These are phyloP conservation scores for Drosophila ogumai DNA, from an alignment of 1,140 invertebrate genomes.

Conservation along the genomic window DNA sequence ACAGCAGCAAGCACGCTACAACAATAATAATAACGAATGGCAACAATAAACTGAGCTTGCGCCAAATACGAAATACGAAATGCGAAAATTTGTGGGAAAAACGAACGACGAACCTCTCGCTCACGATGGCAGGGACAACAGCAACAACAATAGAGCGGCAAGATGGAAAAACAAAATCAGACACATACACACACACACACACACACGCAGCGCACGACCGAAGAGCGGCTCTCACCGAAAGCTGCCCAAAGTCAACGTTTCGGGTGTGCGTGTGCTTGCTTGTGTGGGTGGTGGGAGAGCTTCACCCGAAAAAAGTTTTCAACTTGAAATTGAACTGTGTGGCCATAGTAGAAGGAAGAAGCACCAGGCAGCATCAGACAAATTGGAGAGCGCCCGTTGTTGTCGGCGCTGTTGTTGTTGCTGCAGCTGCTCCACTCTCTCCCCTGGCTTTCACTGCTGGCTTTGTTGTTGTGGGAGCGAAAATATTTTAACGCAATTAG, in stretches of 20 bases:
- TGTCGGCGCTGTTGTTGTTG: constrained; percentile 20
- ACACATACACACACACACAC: constrained; percentile 21
- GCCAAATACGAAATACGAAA: constrained; percentile 68
- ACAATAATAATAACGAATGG: constrained; percentile 56
- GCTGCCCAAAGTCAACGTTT: constrained; percentile 56
- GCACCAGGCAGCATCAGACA: constrained; percentile 63
- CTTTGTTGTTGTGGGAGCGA: constrained; percentile 73
- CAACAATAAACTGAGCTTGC: constrained; percentile 82
- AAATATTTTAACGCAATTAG: constrained; percentile 83
- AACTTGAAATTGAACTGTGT: constrained; percentile 80
- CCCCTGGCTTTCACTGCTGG: constrained; percentile 32
- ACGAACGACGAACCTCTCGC: constrained; percentile 52
- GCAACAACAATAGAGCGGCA: constrained; percentile 48
- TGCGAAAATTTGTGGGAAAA: constrained; percentile 54
- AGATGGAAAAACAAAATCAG: constrained; percentile 47
- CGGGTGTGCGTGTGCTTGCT: constrained; percentile 11
- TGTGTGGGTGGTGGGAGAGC: constrained; percentile 34
- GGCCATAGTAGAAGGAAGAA: constrained; percentile 64
- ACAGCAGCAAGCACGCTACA: constrained; percentile 33
- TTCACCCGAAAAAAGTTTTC: constrained; percentile 60
- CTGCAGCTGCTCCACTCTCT: constrained; percentile 30
- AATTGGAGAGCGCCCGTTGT: constrained; percentile 71
- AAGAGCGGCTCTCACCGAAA: constrained; percentile 62
- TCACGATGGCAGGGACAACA: constrained; percentile 45
- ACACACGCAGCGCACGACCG: constrained; percentile 27